Evolutionary conservation across 2,113 vertebrate genomes (phyloP), one percentile per base, ranked within the genome.

Genomic region (Brachirus orientalis): DNA sequence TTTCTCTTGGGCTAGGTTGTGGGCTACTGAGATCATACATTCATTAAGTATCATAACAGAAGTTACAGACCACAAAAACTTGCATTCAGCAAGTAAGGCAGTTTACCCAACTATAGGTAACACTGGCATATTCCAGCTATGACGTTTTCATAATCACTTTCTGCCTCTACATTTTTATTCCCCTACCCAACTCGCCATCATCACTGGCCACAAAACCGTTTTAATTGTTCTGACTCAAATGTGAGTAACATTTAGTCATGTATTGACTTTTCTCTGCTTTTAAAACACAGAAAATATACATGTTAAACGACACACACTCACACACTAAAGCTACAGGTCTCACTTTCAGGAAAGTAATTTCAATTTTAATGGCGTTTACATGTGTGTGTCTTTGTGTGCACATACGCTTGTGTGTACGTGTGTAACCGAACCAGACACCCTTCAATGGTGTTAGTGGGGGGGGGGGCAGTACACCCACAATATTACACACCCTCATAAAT

Each of bases 401-500:
- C 48, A 37, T 55, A n/a, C n/a, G 8, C 35, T 16, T 73, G 50
- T 75, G 45, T 46, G 36, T 54, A 1, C 76, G 22, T 72, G 52
- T 77, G 53, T n/a, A 72, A 56, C 53, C 40, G 19, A 59, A 76
- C 62, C 72, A 85, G 75, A 74, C 69, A 65, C 70, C 60, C 71
- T 65, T 72, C 71, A 75, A 70, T 41, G 59, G 72, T 51, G 40
- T 82, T 50, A 18, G 75, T 57, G 80, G 75, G 57, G 73, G 48
- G 8, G 35, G 45, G 63, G 36, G n/a, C 20, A 10, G 64, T 18
- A n/a, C 44, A 76, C 61, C 53, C 84, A 75, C 65, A 57, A 64
- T 86, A 88, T 80, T 84, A 85, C 76, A 75, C 70, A 82, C 60
- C 64, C 72, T 84, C 85, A 89, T 90, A 90, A 90, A 90, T 88